phyloP scores from a whole-genome alignment of 2,888 invertebrate genomes.

The Acrobasis repandana region DNA sequence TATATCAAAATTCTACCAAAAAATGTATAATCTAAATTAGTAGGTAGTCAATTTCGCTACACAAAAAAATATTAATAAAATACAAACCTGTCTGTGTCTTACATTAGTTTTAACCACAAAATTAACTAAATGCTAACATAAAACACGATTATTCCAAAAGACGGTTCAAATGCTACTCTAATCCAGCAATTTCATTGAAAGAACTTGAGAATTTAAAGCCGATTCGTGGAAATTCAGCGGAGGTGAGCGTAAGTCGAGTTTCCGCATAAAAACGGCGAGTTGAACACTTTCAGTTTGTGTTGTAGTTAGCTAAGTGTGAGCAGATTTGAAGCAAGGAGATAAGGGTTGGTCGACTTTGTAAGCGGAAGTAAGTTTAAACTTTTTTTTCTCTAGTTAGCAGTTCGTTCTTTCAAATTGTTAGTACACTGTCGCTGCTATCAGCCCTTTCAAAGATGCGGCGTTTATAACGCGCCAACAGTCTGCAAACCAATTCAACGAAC shows the following conservation, averaged over 20 bases:
- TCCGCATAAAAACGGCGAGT: slow-evolving; percentile 33
- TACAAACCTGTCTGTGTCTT: too few species aligned
- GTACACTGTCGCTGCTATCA: too few species aligned
- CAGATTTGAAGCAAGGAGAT: slow-evolving; percentile 36
- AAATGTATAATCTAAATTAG: too few species aligned
- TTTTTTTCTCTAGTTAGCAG: too few species aligned
- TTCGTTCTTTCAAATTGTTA: too few species aligned
- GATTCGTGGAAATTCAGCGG: slow-evolving; percentile 14
- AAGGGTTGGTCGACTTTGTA: slow-evolving; percentile 24
- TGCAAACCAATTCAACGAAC: too few species aligned
- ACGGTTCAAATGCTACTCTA: neutral
- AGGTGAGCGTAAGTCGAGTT: slow-evolving; percentile 19
- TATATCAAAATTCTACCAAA: too few species aligned
- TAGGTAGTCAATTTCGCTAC: too few species aligned
- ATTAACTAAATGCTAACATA: neutral
- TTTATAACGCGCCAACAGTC: too few species aligned
- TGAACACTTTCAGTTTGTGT: slow-evolving; percentile 34
- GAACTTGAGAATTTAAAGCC: slow-evolving; percentile 8
- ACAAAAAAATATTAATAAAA: too few species aligned
- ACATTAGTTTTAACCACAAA: too few species aligned
- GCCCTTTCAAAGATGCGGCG: too few species aligned
- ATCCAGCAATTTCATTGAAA: slow-evolving; percentile 6
- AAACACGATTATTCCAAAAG: neutral
- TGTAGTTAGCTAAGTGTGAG: slow-evolving; percentile 39
- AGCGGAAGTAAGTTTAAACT: slow-evolving; percentile 26